Base-by-base conservation (phyloP, 1,140 invertebrate genomes). In the Eueides isabella region DNA sequence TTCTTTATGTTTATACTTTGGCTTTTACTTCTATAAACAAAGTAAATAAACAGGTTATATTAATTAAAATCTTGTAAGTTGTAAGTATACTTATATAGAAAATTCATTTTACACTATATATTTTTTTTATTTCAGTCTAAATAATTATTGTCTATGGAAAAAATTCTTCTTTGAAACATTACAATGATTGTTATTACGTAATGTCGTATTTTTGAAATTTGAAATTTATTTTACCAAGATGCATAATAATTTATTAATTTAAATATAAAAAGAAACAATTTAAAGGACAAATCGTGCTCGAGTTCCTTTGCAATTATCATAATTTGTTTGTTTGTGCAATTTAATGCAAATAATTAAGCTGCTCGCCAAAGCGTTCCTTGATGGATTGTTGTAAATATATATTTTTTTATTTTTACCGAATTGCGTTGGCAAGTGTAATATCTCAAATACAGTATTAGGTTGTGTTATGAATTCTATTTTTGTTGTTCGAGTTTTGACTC, bases 301-400 rank as follows among this genome's bases (percentile, higher is more conserved):
- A 55, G 68, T 72, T 68, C 65, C 11, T 14, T 75, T 38, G 75
- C 71, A 84, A 82, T 86, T 85, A 86, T 85, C 77, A 84, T 82
- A 80, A 82, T 81, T 78, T 84, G 79, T 91, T 88, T 87, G 84
- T 87, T 86, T 85, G 77, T 87, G 80, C 86, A 89, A 89, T 90
- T 89, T 83, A 88, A 89, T 89, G 82, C 75, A 74, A 74, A 78
- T 89, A 86, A 91, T 88, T 85, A 88, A 88, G 82, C 87, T 84
- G 81, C 80, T 77, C 76, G 79, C 81, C 80, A 85, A 88, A 89
- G 84, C 78, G 77, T 77, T 72, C 71, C 79, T 83, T 89, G 88
- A 89, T 90, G 85, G 83, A 88, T 87, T 85, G 81, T 84, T 80
- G 77, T 85, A 80, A 83, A 87, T 87, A 66, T 83, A 82, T 38